phyloP scores from a whole-genome alignment of 2,797 vertebrate genomes.

The Mareca penelope region DNA sequence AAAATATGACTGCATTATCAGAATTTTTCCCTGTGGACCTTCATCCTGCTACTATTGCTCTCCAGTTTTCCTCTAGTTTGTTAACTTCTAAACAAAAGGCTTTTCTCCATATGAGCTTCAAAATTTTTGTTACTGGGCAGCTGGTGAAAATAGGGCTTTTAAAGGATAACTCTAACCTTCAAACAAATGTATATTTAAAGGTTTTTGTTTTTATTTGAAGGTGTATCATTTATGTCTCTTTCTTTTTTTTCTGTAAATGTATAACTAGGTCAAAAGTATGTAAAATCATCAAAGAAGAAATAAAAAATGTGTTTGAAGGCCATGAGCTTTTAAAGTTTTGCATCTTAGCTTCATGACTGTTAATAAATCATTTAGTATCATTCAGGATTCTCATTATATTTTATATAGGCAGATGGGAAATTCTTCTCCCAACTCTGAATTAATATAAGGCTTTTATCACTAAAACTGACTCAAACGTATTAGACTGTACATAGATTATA shows the following conservation, averaged over 20 bases:
- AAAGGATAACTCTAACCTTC: neutral
- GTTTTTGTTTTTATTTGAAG: neutral
- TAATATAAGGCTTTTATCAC: conserved; percentile 27
- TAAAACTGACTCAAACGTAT: conserved; percentile 45
- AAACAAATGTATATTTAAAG: neutral
- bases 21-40: neutral
- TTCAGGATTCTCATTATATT: conserved; percentile 39
- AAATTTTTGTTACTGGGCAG: neutral
- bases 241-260: neutral
- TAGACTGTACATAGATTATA: no score
- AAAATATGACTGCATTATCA: neutral
- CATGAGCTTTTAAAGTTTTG: neutral
- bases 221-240: neutral
- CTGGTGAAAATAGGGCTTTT: neutral
- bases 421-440: conserved; percentile 26
- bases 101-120: neutral
- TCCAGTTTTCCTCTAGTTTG: neutral
- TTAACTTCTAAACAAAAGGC: neutral
- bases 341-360: neutral
- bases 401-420: conserved; percentile 14
- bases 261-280: neutral
- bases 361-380: neutral
- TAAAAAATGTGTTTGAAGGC: conserved; percentile 1
- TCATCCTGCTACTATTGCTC: neutral
- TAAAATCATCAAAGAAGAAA: neutral